Evolutionary conservation across 2,797 vertebrate species (phyloP).

Genomic region (Lepus townsendii): DNA sequence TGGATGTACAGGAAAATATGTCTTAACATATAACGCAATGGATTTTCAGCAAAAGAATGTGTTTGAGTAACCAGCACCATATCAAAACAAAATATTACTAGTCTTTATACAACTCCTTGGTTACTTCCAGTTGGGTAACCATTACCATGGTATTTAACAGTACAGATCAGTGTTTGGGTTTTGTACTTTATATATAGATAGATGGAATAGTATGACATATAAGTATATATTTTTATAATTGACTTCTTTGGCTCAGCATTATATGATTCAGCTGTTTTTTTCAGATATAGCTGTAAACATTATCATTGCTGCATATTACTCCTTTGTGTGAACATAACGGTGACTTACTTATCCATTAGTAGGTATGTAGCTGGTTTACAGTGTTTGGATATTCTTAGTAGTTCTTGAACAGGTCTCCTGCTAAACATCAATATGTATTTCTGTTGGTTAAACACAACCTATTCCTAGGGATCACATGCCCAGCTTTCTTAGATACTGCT

Average conservation of each 20-base stretch:
- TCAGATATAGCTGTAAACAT: background rate
- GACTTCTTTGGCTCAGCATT: background rate
- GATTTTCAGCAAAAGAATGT: background rate
- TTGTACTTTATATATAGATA: background rate
- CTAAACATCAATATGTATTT: background rate
- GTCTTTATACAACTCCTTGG: background rate
- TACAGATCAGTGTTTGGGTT: background rate
- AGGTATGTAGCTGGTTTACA: background rate
- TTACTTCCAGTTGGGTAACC: background rate
- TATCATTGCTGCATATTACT: background rate
- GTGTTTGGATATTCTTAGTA: background rate
- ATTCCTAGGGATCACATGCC: background rate
- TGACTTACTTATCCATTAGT: background rate
- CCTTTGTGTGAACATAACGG: background rate
- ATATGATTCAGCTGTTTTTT: background rate
- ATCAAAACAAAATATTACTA: slow-evolving; percentile 23
- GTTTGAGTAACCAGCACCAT: background rate
- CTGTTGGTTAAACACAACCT: background rate
- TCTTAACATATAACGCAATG: background rate
- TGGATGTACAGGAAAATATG: background rate
- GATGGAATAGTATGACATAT: background rate
- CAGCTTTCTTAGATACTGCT: background rate
- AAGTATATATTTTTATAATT: background rate
- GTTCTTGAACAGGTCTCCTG: background rate
- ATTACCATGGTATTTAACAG: background rate